Evolutionary conservation across 2,113 vertebrate species (phyloP), one percentile per base, ranked within the genome.

Genomic region (Pithys albifrons): DNA sequence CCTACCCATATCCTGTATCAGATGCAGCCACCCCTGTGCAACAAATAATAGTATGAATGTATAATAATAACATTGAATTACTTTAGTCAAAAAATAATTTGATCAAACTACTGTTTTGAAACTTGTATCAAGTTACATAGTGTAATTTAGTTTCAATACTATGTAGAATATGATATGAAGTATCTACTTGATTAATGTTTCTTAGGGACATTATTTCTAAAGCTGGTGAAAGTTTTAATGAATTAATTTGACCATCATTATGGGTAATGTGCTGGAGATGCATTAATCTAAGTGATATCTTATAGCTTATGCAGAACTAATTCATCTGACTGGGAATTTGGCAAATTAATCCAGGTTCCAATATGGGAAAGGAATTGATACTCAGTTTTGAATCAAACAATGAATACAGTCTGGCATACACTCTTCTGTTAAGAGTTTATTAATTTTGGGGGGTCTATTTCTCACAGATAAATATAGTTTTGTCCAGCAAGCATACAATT

Each of bases 221-320:
- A 83, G 88, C 80, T 81, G 83, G 88, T 77, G 83, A 84, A 94
- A 97, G 55, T 78, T 93, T 93, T 95, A 95, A 91, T 80, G 82
- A 93, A 89, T 93, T 96, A 93, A 93, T 96, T 96, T 96, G 95
- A 74, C 69, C 65, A 64, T 93, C 88, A 91, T 95, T 95, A 95
- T 64, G 39, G 72, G 59, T 92, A 95, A 92, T 91, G 35, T 89
- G 55, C 73, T 86, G 55, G 39, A 91, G 89, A 86, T 45, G 58
- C 79, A 96, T 97, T 97, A 93, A 95, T 97, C 85, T 93, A 84
- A 89, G 39, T 92, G 86, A 86, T 92, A 86, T 84, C 76, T 94
- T 93, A 89, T 66, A 93, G 77, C 16, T 7, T 88, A 66, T 88
- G 91, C 86, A 95, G 92, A 92, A 92, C 43, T 95, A 84, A 93